Evolutionary conservation across 2,113 vertebrate genomes (phyloP), one percentile per base, ranked within the genome.

Genomic region (Riparia riparia): DNA sequence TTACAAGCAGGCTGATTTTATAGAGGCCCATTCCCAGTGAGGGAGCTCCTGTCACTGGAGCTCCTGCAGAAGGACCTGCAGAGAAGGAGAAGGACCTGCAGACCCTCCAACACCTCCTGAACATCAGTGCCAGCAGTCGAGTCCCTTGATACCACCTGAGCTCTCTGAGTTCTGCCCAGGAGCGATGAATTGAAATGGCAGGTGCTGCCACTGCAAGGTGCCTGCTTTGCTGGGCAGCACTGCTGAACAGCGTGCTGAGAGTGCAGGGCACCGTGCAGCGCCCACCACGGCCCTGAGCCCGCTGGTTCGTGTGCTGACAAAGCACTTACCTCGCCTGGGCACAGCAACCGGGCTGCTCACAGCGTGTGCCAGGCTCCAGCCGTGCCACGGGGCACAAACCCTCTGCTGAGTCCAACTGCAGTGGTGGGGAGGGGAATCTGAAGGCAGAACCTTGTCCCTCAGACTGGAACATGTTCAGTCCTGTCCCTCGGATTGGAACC

Each of bases 181-280:
- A 66, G 2, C 2, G 16, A n/a, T 3, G 31, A 44, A 47, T n/a
- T 32, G 19, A 17, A 42, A 29, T 19, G 18, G n/a, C 17, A 76
- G 26, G 26, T 60, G 10, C 45, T 60, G 29, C 31, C 49, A 3
- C 42, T 39, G 17, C 17, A 31, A 56, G 31, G 17, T 72, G 29
- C 50, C 45, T 69, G 32, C 29, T 60, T 17, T 7, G 2, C 50
- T 49, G 58, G 41, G 22, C 13, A 3, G 31, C 3, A 1, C 12
- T 44, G 12, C 44, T 64, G 34, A 60, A 7, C 44, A 26, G 58
- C 1, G 12, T 14, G 14, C 31, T 57, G 64, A 7, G 37, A 0
- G 1, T 3, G 7, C 49, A 66, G 39, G 2, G 1, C 19, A 28
- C 21, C 0, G 0, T 25, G 53, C 2, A 56, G 2, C 0, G 2